These are phyloP conservation scores for Xylocampa areola DNA, from an alignment of 2,888 invertebrate species.

Conservation along the genomic window DNA sequence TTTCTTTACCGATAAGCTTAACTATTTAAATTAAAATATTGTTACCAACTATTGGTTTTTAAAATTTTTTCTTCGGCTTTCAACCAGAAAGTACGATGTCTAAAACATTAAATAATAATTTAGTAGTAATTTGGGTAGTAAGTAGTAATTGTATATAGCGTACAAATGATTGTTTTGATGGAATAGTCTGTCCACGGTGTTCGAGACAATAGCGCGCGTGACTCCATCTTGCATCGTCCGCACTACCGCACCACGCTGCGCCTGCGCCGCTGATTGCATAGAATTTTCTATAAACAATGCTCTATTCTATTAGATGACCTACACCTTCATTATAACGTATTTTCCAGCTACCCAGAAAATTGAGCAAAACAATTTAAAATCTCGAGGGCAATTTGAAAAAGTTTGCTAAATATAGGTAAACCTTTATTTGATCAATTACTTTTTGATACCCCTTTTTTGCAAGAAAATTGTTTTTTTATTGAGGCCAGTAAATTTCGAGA, in stretches of 20 bases:
- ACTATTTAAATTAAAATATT: too few relatives aligned
- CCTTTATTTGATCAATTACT: constrained; percentile 83
- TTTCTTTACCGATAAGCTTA: too few relatives aligned
- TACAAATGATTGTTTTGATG: constrained; percentile 67
- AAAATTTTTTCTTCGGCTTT: background rate
- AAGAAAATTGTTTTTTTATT: constrained; percentile 81
- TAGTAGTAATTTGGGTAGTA: constrained; percentile 69
- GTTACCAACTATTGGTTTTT: too few relatives aligned
- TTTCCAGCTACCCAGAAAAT: constrained; percentile 66
- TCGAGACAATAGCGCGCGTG: constrained; percentile 79
- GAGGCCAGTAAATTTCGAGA: constrained; percentile 84
- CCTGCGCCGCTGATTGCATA: constrained; percentile 64
- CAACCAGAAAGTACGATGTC: constrained; percentile 3
- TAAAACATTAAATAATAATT: constrained; percentile 31
- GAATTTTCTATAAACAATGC: constrained; percentile 70
- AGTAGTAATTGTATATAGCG: constrained; percentile 63
- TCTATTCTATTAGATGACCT: constrained; percentile 66
- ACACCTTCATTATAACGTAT: constrained; percentile 64
- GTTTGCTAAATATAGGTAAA: constrained; percentile 67
- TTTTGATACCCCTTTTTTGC: constrained; percentile 80
- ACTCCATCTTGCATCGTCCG: constrained; percentile 70
- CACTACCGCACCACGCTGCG: constrained; percentile 53
- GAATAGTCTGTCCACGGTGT: constrained; percentile 67
- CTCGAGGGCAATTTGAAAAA: constrained; percentile 62
- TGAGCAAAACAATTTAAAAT: constrained; percentile 60